Base-by-base conservation (phyloP, 2,113 vertebrate species). In the Cryptotis parvus region DNA sequence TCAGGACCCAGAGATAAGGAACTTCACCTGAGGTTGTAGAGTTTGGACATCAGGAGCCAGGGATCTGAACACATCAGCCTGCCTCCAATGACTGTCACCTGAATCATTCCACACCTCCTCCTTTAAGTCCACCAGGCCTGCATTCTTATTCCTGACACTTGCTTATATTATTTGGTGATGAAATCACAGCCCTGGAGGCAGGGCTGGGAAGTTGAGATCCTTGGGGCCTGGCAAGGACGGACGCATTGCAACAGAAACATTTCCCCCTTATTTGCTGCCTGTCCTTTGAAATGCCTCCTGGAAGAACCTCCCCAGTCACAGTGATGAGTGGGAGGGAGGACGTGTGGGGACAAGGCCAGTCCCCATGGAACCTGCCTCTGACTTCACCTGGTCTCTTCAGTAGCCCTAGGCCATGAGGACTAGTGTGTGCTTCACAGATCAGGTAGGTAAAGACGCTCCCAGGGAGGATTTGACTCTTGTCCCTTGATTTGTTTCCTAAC, bases 281-380 rank as follows among this genome's bases (percentile, higher is more conserved):
- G 31, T 55, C 15, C 82, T 82, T 72, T 45, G 20, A 27, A 11
- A 65, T 0, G 0, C 45, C 35, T 75, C 35, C 58, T 15, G n/a
- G 39, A 43, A 24, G 49, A 45, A 27, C 49, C 18, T 4, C 24
- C 45, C 45, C 39, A 16, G 49, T 31, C 29, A 27, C 4, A 24
- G 58, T 0, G 4, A 24, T 1, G 0, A 4, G 9, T 7, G 27
- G 24, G n/a, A 76, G 69, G 61, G 61, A 1, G 27, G 35, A 33
- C 52, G 27, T 0, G 0, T 2, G 15, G 29, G 61, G 37, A 4
- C 61, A 12, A 9, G 9, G 70, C 58, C 0, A 0, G 39, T 41
- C 61, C 27, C 55, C 2, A 24, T 20, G 18, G 16, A 0, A 1
- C 29, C 49, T 29, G 52, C 55, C 18, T 6, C 6, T 37, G 43